Evolutionary conservation across 2,113 vertebrate genomes (phyloP).

Genomic region (Catharus minimus): DNA sequence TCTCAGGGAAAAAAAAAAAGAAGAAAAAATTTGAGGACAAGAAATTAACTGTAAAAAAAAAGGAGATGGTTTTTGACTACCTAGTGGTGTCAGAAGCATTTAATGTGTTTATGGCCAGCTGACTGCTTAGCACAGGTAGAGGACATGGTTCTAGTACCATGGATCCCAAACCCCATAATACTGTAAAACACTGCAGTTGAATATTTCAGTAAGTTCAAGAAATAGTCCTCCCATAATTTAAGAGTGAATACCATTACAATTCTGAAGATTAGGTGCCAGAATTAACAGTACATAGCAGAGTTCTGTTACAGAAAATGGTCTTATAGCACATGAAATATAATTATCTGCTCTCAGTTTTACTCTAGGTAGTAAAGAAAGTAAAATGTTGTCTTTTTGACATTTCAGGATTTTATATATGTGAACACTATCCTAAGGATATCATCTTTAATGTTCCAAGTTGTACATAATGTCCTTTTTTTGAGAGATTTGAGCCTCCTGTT

Average conservation of each 20-base stretch:
- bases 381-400: background rate
- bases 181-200: background rate
- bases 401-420: background rate
- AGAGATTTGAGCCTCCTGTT: background rate
- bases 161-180: background rate
- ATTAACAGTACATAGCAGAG: background rate
- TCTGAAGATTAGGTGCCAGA: background rate
- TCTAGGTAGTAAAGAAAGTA: background rate
- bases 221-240: background rate
- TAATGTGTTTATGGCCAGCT: background rate
- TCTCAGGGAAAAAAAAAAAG: accelerated
- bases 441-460: background rate
- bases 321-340: accelerated
- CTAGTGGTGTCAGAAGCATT: background rate
- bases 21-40: background rate
- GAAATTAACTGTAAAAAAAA: background rate
- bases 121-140: background rate
- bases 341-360: background rate
- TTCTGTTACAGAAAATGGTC: background rate
- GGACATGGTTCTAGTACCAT: background rate
- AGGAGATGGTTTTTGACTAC: background rate
- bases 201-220: background rate
- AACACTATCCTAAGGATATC: background rate
- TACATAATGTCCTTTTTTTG: background rate
- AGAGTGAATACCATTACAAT: background rate